Evolutionary conservation across 2,797 vertebrate genomes (phyloP).

Genomic region (Arremon aurantiirostris): DNA sequence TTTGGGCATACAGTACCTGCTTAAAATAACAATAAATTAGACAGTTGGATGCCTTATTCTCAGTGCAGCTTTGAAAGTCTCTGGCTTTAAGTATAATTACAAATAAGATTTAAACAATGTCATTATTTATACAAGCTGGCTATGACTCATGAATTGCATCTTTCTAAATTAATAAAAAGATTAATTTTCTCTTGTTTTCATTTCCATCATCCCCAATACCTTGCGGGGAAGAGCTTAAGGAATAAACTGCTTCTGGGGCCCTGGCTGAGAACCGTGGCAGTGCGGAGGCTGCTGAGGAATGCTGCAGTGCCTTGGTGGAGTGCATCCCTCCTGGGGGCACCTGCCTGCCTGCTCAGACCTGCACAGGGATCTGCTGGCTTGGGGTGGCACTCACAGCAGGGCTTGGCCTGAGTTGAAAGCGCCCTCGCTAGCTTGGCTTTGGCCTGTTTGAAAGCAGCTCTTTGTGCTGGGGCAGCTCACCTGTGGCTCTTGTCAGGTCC

Average conservation of each 20-base stretch:
- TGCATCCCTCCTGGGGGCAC: not conserved
- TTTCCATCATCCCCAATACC: not conserved
- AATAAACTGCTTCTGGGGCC: not conserved
- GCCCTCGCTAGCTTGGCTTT: accelerated
- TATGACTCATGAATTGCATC: not conserved
- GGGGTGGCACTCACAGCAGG: not conserved
- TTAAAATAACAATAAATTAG: constrained; percentile 66
- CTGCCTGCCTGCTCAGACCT: not conserved
- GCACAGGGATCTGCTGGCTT: not conserved
- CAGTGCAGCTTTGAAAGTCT: constrained; percentile 20
- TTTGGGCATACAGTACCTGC: constrained; percentile 31
- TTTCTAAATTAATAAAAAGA: constrained; percentile 30
- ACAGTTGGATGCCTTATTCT: constrained; percentile 14
- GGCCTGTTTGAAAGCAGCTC: not conserved
- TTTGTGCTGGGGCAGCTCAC: not conserved
- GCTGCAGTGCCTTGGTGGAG: not conserved
- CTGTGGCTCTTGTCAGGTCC: not conserved
- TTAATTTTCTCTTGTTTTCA: constrained; percentile 9
- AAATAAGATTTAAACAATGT: constrained; percentile 45
- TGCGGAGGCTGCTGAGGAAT: not conserved
- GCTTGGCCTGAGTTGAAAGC: constrained; percentile 44
- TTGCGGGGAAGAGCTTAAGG: not conserved
- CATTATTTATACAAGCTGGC: constrained; percentile 10
- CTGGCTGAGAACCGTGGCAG: not conserved
- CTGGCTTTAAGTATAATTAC: constrained; percentile 33